Evolutionary conservation across 2,797 vertebrate species (phyloP).

Genomic region (Betta splendens): DNA sequence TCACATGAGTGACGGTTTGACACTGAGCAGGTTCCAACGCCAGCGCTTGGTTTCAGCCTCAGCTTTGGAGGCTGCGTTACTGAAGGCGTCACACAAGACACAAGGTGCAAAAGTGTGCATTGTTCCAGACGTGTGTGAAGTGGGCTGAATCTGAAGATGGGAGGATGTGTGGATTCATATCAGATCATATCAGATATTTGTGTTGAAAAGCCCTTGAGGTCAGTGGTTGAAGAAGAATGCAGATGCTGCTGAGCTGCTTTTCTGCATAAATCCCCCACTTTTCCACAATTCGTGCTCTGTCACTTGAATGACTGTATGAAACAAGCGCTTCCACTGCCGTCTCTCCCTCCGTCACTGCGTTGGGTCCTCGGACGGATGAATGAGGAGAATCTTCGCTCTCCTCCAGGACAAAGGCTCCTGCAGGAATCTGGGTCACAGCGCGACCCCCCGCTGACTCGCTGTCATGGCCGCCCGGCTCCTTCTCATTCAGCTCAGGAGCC

Average conservation of each 20-base stretch:
- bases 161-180: too few relatives aligned
- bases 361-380: slow-evolving; percentile 21
- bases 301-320: background rate
- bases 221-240: too few relatives aligned
- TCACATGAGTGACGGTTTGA: too few relatives aligned
- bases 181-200: too few relatives aligned
- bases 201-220: too few relatives aligned
- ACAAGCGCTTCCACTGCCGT: background rate
- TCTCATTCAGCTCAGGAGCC: slow-evolving; percentile 53
- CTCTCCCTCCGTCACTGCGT: background rate
- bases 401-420: slow-evolving; percentile 58
- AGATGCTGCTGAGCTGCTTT: background rate
- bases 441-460: slow-evolving; percentile 58
- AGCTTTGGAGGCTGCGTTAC: too few relatives aligned
- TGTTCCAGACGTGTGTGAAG: too few relatives aligned
- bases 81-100: too few relatives aligned
- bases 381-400: slow-evolving; percentile 47
- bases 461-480: slow-evolving; percentile 40
- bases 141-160: too few relatives aligned
- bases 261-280: background rate
- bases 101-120: too few relatives aligned
- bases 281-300: slow-evolving; percentile 14
- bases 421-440: slow-evolving; percentile 70
- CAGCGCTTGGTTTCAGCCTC: too few relatives aligned
- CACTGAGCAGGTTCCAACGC: too few relatives aligned